These are phyloP conservation scores for Sinocyclocheilus rhinocerous DNA, from an alignment of 2,113 vertebrate species.

Conservation along the genomic window DNA sequence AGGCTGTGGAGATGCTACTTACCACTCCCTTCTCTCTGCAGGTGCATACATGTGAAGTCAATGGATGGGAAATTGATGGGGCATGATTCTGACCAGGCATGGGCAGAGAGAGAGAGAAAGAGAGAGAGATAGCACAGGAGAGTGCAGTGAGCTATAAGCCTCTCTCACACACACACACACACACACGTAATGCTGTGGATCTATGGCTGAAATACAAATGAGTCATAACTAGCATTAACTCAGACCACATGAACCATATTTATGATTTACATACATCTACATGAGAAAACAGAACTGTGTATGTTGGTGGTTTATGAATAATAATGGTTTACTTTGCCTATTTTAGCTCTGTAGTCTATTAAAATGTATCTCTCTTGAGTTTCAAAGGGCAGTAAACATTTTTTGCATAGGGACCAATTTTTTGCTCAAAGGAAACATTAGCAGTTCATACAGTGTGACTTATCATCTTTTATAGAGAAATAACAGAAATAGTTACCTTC, in stretches of 20 bases:
- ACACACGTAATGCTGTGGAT: no score
- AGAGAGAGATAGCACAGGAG: conserved; percentile 84
- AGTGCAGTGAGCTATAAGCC: conserved; percentile 83
- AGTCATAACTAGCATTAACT: not conserved
- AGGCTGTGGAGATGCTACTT: no score
- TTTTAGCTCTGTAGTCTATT: no score
- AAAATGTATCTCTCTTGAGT: no score
- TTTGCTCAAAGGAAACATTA: not conserved
- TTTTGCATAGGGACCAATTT: not conserved
- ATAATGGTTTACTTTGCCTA: no score
- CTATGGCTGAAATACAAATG: no score
- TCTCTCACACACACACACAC: not conserved
- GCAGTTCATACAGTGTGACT: not conserved
- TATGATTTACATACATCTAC: not conserved
- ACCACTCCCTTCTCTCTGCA: conserved; percentile 95
- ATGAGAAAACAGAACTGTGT: no score
- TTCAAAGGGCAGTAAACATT: no score
- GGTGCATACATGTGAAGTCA: conserved; percentile 99
- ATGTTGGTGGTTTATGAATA: no score
- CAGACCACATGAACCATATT: not conserved
- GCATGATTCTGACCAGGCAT: conserved; percentile 83
- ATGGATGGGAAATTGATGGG: conserved; percentile 94
- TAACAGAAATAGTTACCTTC: conserved; percentile 69
- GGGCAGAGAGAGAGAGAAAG: conserved; percentile 74
- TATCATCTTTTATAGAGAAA: not conserved